Conservation (phyloP, 2,888 invertebrate genomes). For the Tuberolachnus salignus region DNA sequence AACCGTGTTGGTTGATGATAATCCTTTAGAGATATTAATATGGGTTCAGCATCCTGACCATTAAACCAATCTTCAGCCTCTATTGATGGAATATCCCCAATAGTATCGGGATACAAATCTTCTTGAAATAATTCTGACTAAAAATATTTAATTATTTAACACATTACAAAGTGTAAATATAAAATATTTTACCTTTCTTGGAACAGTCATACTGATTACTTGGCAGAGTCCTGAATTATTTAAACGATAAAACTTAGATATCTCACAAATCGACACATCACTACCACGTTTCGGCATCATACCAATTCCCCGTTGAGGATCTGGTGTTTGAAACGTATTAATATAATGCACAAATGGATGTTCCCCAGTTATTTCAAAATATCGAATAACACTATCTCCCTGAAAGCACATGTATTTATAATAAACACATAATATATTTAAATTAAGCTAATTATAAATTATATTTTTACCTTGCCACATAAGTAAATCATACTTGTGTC, state of each 20-base stretch:
- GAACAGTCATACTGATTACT: slow-evolving; percentile 96
- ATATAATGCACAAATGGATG: slow-evolving; percentile 95
- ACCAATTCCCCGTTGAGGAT: slow-evolving; percentile 95
- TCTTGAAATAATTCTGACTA: slow-evolving; percentile 95
- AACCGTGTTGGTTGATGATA: slow-evolving; percentile 66
- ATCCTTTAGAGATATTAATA: slow-evolving; percentile 90
- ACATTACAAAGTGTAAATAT: neutral
- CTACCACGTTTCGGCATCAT: slow-evolving; percentile 98
- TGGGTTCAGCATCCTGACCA: slow-evolving; percentile 88
- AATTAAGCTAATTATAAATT: neutral
- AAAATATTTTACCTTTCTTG: slow-evolving; percentile 74
- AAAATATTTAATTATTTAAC: slow-evolving; percentile 57
- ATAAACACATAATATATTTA: no score
- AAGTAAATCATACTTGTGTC: slow-evolving; percentile 93
- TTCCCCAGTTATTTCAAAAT: slow-evolving; percentile 91
- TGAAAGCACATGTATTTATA: slow-evolving; percentile 59
- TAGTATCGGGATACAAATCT: slow-evolving; percentile 94
- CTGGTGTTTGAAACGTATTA: slow-evolving; percentile 96
- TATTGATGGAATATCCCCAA: slow-evolving; percentile 85
- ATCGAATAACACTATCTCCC: slow-evolving; percentile 96
- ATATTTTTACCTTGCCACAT: slow-evolving; percentile 78
- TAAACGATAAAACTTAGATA: slow-evolving; percentile 91
- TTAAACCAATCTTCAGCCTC: slow-evolving; percentile 91
- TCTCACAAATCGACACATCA: slow-evolving; percentile 93
- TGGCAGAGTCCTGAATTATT: slow-evolving; percentile 94